phyloP scores from a whole-genome alignment of 2,113 vertebrate genomes.

The Percopsis transmontana region DNA sequence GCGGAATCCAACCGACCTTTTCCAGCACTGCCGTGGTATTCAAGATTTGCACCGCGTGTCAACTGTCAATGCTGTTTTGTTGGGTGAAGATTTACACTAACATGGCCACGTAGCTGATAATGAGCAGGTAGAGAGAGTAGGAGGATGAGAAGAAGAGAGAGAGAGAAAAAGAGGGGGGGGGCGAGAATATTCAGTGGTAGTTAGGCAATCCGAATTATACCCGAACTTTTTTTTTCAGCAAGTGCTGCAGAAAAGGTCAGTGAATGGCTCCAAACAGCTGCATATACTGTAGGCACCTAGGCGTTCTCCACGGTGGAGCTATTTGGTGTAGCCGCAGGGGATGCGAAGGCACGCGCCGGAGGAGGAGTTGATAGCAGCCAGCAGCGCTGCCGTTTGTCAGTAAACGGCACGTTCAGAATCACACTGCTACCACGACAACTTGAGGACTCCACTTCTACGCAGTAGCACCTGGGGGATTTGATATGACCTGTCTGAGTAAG shows the following conservation, averaged over 20 bases:
- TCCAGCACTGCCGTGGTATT: slow-evolving; percentile 31
- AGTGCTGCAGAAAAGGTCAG: slow-evolving; percentile 27
- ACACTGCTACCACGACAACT: slow-evolving; percentile 47
- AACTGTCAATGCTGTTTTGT: slow-evolving; percentile 46
- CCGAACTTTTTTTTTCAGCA: neutral
- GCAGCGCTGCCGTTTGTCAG: slow-evolving; percentile 45
- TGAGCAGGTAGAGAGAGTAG: slow-evolving; percentile 5
- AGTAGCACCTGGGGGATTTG: slow-evolving; percentile 64
- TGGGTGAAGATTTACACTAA: slow-evolving; percentile 33
- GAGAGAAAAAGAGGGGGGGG: neutral
- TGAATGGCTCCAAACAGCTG: slow-evolving; percentile 15
- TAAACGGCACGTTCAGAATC: slow-evolving; percentile 57
- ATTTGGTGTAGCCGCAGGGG: slow-evolving; percentile 49
- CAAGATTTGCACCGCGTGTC: slow-evolving; percentile 24
- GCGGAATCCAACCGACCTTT: slow-evolving; percentile 58
- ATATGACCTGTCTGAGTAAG: slow-evolving; percentile 75
- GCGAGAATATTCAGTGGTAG: slow-evolving; percentile 27
- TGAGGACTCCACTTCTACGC: slow-evolving; percentile 56
- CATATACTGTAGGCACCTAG: slow-evolving; percentile 4
- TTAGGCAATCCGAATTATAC: slow-evolving; percentile 21
- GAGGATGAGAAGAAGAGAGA: neutral
- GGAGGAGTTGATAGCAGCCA: slow-evolving; percentile 69
- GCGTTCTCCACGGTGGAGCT: slow-evolving; percentile 35
- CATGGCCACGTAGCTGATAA: slow-evolving; percentile 15
- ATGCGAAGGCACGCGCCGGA: slow-evolving; percentile 61